Base-by-base conservation (phyloP, 2,797 vertebrate genomes). In the Ctenopoma kingsleyae region DNA sequence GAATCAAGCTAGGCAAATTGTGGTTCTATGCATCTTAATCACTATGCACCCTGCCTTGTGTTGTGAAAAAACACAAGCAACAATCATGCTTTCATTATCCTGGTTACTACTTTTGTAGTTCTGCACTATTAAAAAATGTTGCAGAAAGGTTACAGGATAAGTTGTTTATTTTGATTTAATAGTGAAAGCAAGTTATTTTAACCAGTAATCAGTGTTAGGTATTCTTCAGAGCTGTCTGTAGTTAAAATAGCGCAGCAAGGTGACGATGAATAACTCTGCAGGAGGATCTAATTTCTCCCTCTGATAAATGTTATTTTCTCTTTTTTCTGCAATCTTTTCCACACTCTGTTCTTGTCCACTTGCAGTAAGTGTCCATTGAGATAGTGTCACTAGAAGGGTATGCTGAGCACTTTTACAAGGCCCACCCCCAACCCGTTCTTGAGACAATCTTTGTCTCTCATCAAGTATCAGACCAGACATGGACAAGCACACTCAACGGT, bases 231-330 rank as follows among this genome's bases (percentile, higher is more conserved):
- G 74, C 38, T 0, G 54, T 67, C 57, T 43, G 59, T 63, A 67
- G 65, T 66, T 75, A 69, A 84, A 84, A 82, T 76, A 55, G 55
- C 69, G 59, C 62, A 27, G 62, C 27, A 41, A 74, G 64, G 64
- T 71, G 72, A 85, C 88, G 88, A 92, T 89, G 79, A 91, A 92
- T 63, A 79, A 80, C 71, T 82, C 76, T 80, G 69, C 80, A 74
- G 43, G 52, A 63, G 75, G 60, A 73, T 80, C 81, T 73, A 74
- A 76, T 91, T 87, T 89, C 83, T 92, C 87, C 91, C 82, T 74
- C 85, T 90, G 84, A 91, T 92, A 89, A 91, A 88, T 88, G 89
- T 86, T 87, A 93, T 92, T 90, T 87, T 66, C 56, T 46, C 27
- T 56, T 84, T 71, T 80, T 54, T 71, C 66, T 40, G 47, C 27